Percentiles rank a stretch among this genome's conserved stretches.
Conservation (phyloP, 2,113 vertebrate genomes). For the Albula glossodonta region DNA sequence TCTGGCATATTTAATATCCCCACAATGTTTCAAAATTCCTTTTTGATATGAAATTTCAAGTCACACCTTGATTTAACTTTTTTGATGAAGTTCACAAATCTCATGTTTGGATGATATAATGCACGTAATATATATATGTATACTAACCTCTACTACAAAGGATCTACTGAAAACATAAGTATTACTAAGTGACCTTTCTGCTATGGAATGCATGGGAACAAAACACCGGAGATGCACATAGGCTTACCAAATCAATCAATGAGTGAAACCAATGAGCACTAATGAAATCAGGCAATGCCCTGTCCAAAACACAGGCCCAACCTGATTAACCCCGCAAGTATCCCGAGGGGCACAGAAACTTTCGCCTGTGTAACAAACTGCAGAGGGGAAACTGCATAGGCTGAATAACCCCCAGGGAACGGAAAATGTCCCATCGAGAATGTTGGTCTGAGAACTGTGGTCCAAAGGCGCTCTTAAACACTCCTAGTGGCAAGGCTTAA, state of each 20-base stretch:
- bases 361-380: neutral
- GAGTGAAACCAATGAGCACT: conserved; percentile 33
- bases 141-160: too few species aligned
- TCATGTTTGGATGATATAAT: too few species aligned
- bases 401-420: too few species aligned
- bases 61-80: too few species aligned
- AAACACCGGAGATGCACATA: conserved; percentile 4
- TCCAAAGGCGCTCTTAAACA: neutral
- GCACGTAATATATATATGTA: too few species aligned
- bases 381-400: too few species aligned
- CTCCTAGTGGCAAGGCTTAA: too few species aligned
- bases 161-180: too few species aligned
- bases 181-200: conserved; percentile 30
- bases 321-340: neutral
- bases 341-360: neutral
- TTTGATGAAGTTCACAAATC: too few species aligned
- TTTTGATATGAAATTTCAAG: too few species aligned
- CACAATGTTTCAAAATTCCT: neutral
- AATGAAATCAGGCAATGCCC: conserved; percentile 43
- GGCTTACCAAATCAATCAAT: conserved; percentile 34
- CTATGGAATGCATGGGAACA: conserved; percentile 47
- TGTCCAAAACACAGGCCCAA: conserved; percentile 11
- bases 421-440: neutral
- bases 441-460: neutral
- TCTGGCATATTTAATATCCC: too few species aligned